Percentiles rank a stretch among this genome's conserved stretches.
phyloP scores from a whole-genome alignment of 2,113 vertebrate species.

The Nothocercus julius region DNA sequence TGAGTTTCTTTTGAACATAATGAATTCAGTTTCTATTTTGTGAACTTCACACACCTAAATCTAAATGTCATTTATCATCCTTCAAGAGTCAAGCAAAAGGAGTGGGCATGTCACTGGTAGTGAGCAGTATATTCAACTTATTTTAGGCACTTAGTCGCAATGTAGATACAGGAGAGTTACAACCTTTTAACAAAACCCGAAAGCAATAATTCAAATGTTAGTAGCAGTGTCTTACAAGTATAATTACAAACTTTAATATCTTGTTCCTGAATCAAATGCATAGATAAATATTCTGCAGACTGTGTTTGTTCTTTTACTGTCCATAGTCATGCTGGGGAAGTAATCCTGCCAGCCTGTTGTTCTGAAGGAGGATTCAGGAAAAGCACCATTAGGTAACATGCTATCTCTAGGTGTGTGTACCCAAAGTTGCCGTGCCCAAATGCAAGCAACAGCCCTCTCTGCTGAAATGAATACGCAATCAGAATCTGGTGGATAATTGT shows the following conservation, averaged over 20 bases:
- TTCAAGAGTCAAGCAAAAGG: neutral
- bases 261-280: neutral
- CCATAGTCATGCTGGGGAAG: neutral
- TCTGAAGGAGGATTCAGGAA: slow-evolving; percentile 13
- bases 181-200: neutral
- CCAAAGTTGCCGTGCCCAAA: neutral
- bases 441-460: neutral
- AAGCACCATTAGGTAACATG: neutral
- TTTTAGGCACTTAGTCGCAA: neutral
- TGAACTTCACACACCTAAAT: neutral
- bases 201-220: neutral
- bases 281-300: neutral
- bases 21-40: neutral
- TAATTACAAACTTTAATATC: neutral
- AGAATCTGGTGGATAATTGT: slow-evolving; percentile 2
- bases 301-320: neutral
- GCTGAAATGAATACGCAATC: neutral
- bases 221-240: neutral
- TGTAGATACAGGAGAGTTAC: neutral
- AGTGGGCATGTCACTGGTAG: neutral
- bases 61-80: neutral
- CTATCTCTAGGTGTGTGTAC: neutral
- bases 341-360: neutral
- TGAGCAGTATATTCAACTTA: neutral
- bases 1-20: neutral